Evolutionary conservation across 2,113 vertebrate species (phyloP).

Genomic region (Austrofundulus limnaeus): DNA sequence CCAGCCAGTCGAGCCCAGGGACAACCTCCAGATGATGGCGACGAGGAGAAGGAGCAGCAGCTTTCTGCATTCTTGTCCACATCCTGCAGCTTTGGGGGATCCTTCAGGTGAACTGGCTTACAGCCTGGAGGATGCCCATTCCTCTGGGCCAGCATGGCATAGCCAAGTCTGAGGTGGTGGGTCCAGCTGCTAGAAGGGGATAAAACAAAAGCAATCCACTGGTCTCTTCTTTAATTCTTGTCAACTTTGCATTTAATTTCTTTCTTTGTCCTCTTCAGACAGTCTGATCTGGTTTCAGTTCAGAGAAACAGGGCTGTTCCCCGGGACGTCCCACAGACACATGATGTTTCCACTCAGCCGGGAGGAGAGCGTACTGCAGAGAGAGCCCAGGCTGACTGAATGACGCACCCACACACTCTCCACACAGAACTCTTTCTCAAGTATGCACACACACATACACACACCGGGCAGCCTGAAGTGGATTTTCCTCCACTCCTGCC

Average conservation of each 20-base stretch:
- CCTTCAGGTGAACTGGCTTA: constrained; percentile 60
- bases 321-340: constrained; percentile 63
- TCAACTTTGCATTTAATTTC: constrained; percentile 18
- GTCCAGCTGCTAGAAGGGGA: constrained; percentile 6
- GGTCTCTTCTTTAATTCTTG: background rate
- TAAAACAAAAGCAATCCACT: constrained; percentile 14
- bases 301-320: constrained; percentile 56
- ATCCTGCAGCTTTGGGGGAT: constrained; percentile 54
- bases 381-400: constrained; percentile 56
- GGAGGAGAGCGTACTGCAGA: constrained; percentile 60
- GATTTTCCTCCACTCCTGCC: constrained; percentile 42
- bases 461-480: constrained; percentile 44
- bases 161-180: constrained; percentile 41
- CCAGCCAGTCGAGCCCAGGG: constrained; percentile 77
- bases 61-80: constrained; percentile 49
- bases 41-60: constrained; percentile 62
- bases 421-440: constrained; percentile 64
- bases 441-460: constrained; percentile 56
- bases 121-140: constrained; percentile 64
- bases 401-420: constrained; percentile 72
- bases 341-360: constrained; percentile 72
- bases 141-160: constrained; percentile 78
- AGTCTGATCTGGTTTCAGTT: constrained; percentile 33
- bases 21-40: constrained; percentile 58
- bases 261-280: constrained; percentile 4